A percentile compares a stretch with the other conserved stretches of the same genome.
Conservation (phyloP, 2,113 vertebrate genomes). For the Macrotis lagotis region DNA sequence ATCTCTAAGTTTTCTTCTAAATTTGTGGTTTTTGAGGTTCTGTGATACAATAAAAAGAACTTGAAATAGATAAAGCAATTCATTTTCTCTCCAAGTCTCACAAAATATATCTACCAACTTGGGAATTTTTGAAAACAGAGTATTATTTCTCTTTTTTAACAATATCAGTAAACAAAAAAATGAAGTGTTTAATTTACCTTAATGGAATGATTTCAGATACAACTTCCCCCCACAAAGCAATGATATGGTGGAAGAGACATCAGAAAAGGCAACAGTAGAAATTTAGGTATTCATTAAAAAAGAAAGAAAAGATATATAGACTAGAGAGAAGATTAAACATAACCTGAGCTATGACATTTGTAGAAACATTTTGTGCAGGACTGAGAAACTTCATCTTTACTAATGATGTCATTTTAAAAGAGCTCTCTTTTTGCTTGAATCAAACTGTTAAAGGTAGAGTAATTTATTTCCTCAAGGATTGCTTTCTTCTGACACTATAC, state of each 20-base stretch:
- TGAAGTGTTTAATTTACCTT: not conserved
- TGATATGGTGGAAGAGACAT: not conserved
- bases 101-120: not conserved
- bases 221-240: not conserved
- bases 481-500: constrained; percentile 42
- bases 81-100: not conserved
- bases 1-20: not conserved
- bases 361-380: constrained; percentile 31
- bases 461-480: constrained; percentile 73
- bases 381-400: constrained; percentile 48
- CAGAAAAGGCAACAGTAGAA: constrained; percentile 4
- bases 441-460: constrained; percentile 60
- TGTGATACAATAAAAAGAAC: not conserved
- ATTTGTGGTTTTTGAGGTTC: not conserved
- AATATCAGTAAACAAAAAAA: not conserved
- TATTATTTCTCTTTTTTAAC: not conserved
- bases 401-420: constrained; percentile 61
- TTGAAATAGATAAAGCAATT: not conserved
- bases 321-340: constrained; percentile 36
- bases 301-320: not conserved
- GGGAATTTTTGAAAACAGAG: not conserved
- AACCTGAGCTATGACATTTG: not conserved
- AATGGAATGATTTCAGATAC: not conserved
- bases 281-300: not conserved
- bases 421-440: constrained; percentile 62